Base-by-base conservation (phyloP, 2,113 vertebrate genomes). In the Labrus mixtus region DNA sequence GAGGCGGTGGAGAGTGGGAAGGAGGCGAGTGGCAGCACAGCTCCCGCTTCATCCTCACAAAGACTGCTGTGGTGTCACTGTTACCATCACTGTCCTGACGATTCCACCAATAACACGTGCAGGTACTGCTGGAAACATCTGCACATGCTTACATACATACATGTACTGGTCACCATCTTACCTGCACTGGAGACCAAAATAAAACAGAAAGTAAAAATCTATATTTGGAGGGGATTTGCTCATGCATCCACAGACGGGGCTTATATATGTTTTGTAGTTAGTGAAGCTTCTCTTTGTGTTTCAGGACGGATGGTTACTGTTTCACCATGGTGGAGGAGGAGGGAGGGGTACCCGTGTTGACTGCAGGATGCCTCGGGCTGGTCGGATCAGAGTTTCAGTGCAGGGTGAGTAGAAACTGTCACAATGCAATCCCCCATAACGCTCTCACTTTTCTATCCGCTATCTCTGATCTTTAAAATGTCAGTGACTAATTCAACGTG, bases 281-380 rank as follows among this genome's bases (percentile, higher is more conserved):
- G 50, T 15, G 36, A 41, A 2, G 25, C 20, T 43, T 16, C 43
- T 51, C 59, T 16, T 74, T 60, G 12, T 78, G 81, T 48, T 78
- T 10, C 83, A 99, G 98, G 92, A 99, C 98, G 1, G 96, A 99
- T 81, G 98, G 98, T 53, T 97, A 96, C 87, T 99, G 98, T 91
- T 99, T 98, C 90, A 97, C 97, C 2, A 97, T 99, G 93, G 95
- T 98, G 90, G 96, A 98, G 91, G 97, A 98, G 85, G 98, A 97
- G 53, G 95, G 95, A 0, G 98, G 96, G 17, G 92, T 93, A 29
- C 94, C 95, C 29, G 87, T 97, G 36, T 86, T 96, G 54, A 97
- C 96, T n/a, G 97, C 97, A 11, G 98, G 98, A 33, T 99, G 98
- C 79, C 93, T 99, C 55, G 96, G 96, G 59, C 90, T 95, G 53